Percentiles rank a stretch among this genome's conserved stretches.
These are phyloP conservation scores for Menura novaehollandiae DNA, from an alignment of 2,113 vertebrate species.

Conservation along the genomic window DNA sequence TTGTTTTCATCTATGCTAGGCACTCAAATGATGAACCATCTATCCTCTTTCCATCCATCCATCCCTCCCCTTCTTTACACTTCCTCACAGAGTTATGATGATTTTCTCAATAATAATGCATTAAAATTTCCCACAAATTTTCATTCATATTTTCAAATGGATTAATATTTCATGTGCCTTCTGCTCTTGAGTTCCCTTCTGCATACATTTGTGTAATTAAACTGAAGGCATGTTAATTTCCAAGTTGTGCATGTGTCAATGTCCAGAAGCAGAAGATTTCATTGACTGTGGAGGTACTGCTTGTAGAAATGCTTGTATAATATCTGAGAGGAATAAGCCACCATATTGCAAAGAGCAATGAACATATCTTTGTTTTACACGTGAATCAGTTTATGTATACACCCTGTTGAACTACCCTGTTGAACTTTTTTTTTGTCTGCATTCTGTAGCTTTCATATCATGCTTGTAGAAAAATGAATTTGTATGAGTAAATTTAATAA, in stretches of 20 bases:
- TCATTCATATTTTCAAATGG: not conserved
- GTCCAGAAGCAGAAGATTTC: not conserved
- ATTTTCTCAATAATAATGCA: not conserved
- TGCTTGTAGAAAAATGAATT: not conserved
- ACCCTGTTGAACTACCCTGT: not conserved
- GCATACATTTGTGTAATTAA: not conserved
- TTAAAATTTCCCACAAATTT: not conserved
- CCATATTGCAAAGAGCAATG: not conserved
- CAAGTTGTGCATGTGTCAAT: not conserved
- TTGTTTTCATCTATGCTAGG: not conserved
- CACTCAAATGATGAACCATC: not conserved
- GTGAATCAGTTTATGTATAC: not conserved
- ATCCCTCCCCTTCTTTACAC: too few relatives aligned
- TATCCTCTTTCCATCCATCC: too few relatives aligned
- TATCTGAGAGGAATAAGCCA: not conserved
- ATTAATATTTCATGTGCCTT: not conserved
- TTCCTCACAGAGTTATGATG: not conserved
- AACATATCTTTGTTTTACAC: not conserved
- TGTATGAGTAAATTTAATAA: not conserved
- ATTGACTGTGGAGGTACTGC: not conserved
- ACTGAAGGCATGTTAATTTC: not conserved
- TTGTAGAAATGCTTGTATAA: not conserved
- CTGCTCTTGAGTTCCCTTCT: not conserved
- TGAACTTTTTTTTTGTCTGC: not conserved
- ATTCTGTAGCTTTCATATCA: not conserved